Evolutionary conservation across 1,140 invertebrate genomes (phyloP).

Genomic region (Pemphigus obesinymphae): DNA sequence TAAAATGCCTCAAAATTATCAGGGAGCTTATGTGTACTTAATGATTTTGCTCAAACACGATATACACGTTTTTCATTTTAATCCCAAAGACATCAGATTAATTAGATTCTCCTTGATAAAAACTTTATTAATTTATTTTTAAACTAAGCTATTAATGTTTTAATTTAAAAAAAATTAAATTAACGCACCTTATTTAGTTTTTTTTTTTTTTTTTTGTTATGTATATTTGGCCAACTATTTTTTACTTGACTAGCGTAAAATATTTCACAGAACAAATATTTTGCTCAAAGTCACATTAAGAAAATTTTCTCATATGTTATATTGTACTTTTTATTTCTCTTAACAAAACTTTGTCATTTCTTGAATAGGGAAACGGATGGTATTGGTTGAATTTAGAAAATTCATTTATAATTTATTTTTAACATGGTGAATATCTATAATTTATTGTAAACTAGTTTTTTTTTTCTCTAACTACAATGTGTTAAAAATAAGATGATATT

Average conservation of each 20-base stretch:
- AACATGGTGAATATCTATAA: constrained; percentile 30
- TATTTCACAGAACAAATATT: constrained; percentile 25
- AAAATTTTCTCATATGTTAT: constrained; percentile 10
- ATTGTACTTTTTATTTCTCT: neutral
- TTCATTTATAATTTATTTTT: constrained; percentile 35
- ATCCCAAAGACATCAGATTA: constrained; percentile 32
- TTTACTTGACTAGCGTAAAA: constrained; percentile 18
- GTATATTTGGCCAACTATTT: constrained; percentile 17
- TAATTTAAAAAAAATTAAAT: constrained; percentile 3
- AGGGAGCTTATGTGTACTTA: constrained; percentile 37
- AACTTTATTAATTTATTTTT: constrained; percentile 41
- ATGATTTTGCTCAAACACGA: constrained; percentile 34
- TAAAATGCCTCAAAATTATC: constrained; percentile 19
- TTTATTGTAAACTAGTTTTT: constrained; percentile 34
- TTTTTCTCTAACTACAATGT: constrained; percentile 25
- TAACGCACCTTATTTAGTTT: neutral
- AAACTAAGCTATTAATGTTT: constrained; percentile 27
- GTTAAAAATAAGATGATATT: constrained; percentile 6
- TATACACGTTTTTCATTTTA: neutral
- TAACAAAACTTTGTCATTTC: neutral
- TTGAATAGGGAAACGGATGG: constrained; percentile 37
- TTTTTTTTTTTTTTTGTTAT: neutral
- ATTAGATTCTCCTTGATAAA: constrained; percentile 28
- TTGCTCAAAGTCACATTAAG: constrained; percentile 19
- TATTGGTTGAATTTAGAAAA: constrained; percentile 24